These are phyloP conservation scores for Amphibalanus amphitrite DNA, from an alignment of 1,140 invertebrate species.

Conservation along the genomic window DNA sequence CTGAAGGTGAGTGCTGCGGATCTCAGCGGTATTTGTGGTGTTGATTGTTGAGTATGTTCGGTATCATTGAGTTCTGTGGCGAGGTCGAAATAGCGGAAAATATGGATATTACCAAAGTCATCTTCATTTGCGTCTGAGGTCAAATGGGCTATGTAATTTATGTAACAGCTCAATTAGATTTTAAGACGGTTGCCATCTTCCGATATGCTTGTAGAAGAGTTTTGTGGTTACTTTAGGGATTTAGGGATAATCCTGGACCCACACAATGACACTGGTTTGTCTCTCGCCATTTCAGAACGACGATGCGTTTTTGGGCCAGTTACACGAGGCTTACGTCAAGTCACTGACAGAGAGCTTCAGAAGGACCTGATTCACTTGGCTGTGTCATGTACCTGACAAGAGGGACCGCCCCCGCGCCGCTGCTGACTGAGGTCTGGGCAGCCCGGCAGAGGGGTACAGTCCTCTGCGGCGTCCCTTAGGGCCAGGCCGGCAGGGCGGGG, in stretches of 20 bases:
- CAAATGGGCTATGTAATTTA: neutral
- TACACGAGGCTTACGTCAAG: neutral
- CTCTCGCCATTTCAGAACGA: neutral
- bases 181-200: neutral
- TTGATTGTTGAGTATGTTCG: neutral
- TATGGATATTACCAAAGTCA: neutral
- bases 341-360: neutral
- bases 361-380: neutral
- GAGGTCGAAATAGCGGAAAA: too few relatives aligned
- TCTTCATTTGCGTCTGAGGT: neutral
- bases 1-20: slow-evolving; percentile 34
- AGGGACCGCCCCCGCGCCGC: too few relatives aligned
- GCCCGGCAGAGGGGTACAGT: too few relatives aligned
- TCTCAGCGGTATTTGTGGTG: neutral
- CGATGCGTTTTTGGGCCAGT: neutral
- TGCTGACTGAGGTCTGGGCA: too few relatives aligned
- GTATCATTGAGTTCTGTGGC: too few relatives aligned
- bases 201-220: too few relatives aligned
- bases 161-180: neutral
- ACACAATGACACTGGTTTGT: neutral
- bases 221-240: too few relatives aligned
- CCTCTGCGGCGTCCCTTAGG: too few relatives aligned
- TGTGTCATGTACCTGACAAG: neutral
- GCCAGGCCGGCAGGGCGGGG: too few relatives aligned
- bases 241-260: too few relatives aligned